phyloP scores from a whole-genome alignment of 2,113 vertebrate species.

The Entosphenus tridentatus region DNA sequence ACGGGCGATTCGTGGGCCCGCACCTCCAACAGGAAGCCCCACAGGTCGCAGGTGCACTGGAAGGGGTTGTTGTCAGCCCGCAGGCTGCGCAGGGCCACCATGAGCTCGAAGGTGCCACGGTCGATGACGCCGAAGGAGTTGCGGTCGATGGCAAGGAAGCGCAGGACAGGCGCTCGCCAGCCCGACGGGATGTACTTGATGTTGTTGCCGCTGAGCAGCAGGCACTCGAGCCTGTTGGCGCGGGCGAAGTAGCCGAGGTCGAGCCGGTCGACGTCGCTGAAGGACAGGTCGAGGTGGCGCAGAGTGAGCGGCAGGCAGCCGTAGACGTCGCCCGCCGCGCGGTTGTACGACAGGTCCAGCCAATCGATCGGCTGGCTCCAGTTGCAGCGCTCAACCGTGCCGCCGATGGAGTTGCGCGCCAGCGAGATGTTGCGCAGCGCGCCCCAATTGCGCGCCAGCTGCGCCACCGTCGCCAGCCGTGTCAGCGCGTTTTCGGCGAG shows the following conservation, averaged over 20 bases:
- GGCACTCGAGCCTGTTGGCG: constrained; percentile 20
- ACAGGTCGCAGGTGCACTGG: constrained; percentile 46
- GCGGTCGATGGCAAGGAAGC: constrained; percentile 26
- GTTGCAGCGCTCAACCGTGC: constrained; percentile 16
- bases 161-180: constrained; percentile 25
- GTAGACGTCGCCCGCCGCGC: constrained; percentile 17
- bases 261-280: constrained; percentile 35
- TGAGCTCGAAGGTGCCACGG: constrained; percentile 25
- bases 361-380: constrained; percentile 28
- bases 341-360: constrained; percentile 29
- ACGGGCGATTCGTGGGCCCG: constrained; percentile 13
- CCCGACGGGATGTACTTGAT: constrained; percentile 43
- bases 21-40: constrained; percentile 29
- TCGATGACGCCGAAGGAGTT: constrained; percentile 44
- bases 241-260: constrained; percentile 27
- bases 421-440: constrained; percentile 26
- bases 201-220: constrained; percentile 39
- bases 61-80: constrained; percentile 46
- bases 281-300: constrained; percentile 31
- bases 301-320: constrained; percentile 33
- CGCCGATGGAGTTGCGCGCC: constrained; percentile 27
- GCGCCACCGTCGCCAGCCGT: constrained; percentile 22
- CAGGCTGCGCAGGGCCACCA: constrained; percentile 24
- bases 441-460: constrained; percentile 21
- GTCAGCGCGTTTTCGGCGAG: constrained; percentile 24